phyloP scores from a whole-genome alignment of 1,140 invertebrate species.

The Heliconius eleuchia region DNA sequence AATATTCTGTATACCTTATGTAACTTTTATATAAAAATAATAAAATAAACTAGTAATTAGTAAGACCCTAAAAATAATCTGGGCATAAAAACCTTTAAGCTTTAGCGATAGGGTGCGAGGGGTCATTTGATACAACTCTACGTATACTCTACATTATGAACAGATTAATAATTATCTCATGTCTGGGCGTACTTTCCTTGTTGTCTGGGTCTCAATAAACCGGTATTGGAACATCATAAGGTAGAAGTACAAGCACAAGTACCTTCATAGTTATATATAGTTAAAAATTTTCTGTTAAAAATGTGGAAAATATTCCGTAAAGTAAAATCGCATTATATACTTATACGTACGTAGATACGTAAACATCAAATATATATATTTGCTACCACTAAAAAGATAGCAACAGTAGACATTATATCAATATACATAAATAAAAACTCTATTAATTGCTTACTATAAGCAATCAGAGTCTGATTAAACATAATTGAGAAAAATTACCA shows the following conservation, averaged over 20 bases:
- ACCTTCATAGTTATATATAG: neutral
- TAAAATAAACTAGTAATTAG: no score
- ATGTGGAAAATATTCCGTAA: neutral
- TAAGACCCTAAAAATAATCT: neutral
- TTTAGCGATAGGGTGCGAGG: conserved; percentile 17
- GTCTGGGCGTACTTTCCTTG: conserved; percentile 39
- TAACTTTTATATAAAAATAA: neutral
- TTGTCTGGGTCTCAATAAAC: conserved; percentile 38
- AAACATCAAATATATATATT: no score
- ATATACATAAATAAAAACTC: neutral
- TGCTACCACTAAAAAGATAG: no score
- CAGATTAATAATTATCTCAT: conserved; percentile 35
- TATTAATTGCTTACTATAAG: neutral
- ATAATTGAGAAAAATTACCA: conserved; percentile 62
- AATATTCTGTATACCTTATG: neutral
- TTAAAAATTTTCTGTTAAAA: neutral
- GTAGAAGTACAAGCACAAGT: neutral
- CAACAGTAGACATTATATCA: no score
- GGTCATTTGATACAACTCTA: conserved; percentile 38
- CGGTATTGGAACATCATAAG: conserved; percentile 22
- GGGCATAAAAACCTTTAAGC: neutral
- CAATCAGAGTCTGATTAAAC: neutral
- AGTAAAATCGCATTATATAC: no score
- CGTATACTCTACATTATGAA: conserved; percentile 23
- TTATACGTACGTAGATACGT: no score